Base-by-base conservation (phyloP, 2,888 invertebrate species). In the Tupiocoris notatus region DNA sequence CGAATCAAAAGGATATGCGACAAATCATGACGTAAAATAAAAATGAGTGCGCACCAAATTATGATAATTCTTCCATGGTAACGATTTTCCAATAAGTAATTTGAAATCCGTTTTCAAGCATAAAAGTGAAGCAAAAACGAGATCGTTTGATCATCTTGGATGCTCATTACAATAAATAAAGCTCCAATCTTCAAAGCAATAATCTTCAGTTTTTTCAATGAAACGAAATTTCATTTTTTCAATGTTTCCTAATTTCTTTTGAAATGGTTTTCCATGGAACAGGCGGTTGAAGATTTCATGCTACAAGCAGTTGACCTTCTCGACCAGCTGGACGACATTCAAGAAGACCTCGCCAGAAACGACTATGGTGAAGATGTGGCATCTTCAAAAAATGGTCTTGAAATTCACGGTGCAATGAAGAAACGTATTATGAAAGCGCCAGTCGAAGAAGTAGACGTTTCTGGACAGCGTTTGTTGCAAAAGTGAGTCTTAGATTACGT, bases 291-390 rank as follows among this genome's bases (percentile, higher is more conserved):
- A 86, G 96, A 96, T 83, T 93, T 98, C 84, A 92, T 94, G 82
- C 97, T 96, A 95, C 95, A 96, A 86, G 94, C 96, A 0, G 92
- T 94, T 66, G 98, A 98, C 84, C 88, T 97, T 79, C 88, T 97
- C 78, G 95, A 96, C 84, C 89, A 95, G 79, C 88, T 98, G 78
- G 97, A 98, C 82, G 95, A 96, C 83, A 87, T 97, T 79, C 94
- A 96, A 83, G 95, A 96, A 83, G 96, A 96, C 84, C 88, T 98
- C 73, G 93, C 93, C 73, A 90, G 95, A 80, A 95, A 94, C 80
- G 96, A 97, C 83, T 94, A 96, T 83, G 96, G 98, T 0, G 95
- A 96, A 82, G 96, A 98, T 85, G 95, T 97, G 21, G 91, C 91
- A 75, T 92, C 94, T 67, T 96, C 98, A 18, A 92, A 96, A 82